Percentiles rank a stretch among this genome's conserved stretches.
phyloP scores from a whole-genome alignment of 2,888 invertebrate genomes.

The Trilocha varians region DNA sequence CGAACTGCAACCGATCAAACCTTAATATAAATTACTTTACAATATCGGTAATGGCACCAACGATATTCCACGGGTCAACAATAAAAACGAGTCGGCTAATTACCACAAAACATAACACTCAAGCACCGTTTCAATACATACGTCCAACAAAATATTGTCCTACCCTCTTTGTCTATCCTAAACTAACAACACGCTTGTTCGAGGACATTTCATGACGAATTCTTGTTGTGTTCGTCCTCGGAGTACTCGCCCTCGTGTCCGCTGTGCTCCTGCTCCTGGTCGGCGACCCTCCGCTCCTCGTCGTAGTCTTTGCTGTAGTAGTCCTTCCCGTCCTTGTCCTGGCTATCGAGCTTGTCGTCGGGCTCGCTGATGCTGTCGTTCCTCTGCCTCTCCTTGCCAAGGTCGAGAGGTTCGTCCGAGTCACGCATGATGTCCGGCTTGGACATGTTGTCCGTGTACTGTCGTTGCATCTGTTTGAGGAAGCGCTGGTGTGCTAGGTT shows the following conservation, averaged over 20 bases:
- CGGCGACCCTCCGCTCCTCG: constrained; percentile 40
- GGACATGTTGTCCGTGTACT: constrained; percentile 70
- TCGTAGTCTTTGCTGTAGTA: constrained; percentile 50
- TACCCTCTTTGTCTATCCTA: constrained; percentile 32
- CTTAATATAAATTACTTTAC: constrained; percentile 49
- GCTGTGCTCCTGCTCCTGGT: constrained; percentile 45
- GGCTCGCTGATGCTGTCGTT: constrained; percentile 49
- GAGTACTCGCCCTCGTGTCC: constrained; percentile 62
- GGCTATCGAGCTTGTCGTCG: constrained; percentile 68
- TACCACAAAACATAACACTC: constrained; percentile 66
- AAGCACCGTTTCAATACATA: constrained; percentile 58
- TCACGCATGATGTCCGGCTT: constrained; percentile 72
- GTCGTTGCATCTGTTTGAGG: constrained; percentile 76
- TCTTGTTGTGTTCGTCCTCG: constrained; percentile 58
- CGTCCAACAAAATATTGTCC: constrained; percentile 55
- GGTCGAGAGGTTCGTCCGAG: constrained; percentile 67
- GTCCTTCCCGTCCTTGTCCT: constrained; percentile 61
- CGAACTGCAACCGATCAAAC: constrained; percentile 35
- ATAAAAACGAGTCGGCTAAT: constrained; percentile 54
- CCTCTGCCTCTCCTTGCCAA: constrained; percentile 67
- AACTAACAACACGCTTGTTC: constrained; percentile 19
- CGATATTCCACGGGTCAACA: constrained; percentile 71
- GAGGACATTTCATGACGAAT: constrained; percentile 53
- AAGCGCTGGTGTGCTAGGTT: constrained; percentile 74
- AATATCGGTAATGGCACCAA: constrained; percentile 67